Percentiles rank a stretch among this genome's conserved stretches.
Evolutionary conservation across 2,113 vertebrate genomes (phyloP).

Genomic region (Pongo pygmaeus): DNA sequence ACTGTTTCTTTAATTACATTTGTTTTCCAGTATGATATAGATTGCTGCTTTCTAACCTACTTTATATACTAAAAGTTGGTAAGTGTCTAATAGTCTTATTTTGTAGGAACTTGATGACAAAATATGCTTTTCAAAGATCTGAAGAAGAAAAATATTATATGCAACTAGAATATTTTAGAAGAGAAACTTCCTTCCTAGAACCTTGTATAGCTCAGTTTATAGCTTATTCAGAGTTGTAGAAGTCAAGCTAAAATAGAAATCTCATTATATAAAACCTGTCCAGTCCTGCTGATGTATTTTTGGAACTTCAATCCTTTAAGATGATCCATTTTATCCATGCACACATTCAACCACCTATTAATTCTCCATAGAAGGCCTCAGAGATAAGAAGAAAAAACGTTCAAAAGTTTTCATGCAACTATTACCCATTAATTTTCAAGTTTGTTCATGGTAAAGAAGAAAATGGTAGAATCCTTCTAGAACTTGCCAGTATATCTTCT

Average conservation of each 20-base stretch:
- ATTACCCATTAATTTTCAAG: constrained; percentile 53
- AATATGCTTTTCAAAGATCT: not conserved
- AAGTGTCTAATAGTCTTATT: not conserved
- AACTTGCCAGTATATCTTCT: not conserved
- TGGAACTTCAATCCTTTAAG: constrained; percentile 71
- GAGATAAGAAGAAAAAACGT: constrained; percentile 55
- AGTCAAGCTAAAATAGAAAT: constrained; percentile 77
- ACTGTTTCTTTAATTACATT: not conserved
- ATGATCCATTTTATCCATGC: constrained; percentile 70
- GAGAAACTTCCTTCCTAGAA: constrained; percentile 16
- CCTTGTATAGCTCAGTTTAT: constrained; percentile 56
- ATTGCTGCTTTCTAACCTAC: not conserved
- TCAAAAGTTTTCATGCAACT: constrained; percentile 21
- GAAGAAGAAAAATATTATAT: not conserved
- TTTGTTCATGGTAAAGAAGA: constrained; percentile 35
- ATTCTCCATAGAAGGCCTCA: constrained; percentile 57
- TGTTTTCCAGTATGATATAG: not conserved
- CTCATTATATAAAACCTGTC: constrained; percentile 72
- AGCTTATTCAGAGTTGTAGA: constrained; percentile 61
- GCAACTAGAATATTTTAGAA: constrained; percentile 13
- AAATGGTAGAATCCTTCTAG: constrained; percentile 30
- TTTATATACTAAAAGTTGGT: not conserved
- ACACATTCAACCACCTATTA: constrained; percentile 47
- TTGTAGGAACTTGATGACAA: not conserved
- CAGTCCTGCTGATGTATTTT: constrained; percentile 74